A percentile compares a stretch with the other conserved stretches of the same genome.
Conservation (phyloP, 2,797 vertebrate genomes). For the Ceyx erithaca region DNA sequence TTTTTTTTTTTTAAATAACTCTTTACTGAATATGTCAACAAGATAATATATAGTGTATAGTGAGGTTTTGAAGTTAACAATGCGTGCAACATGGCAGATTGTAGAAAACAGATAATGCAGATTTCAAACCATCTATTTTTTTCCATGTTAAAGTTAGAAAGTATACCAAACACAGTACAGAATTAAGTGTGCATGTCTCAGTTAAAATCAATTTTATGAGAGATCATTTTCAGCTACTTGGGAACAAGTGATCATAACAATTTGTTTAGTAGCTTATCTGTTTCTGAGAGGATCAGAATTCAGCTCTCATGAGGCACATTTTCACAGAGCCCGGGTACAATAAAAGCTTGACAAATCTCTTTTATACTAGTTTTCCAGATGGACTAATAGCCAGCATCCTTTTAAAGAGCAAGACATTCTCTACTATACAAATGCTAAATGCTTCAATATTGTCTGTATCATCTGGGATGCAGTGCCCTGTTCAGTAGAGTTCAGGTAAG, state of each 20-base stretch:
- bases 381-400: slow-evolving; percentile 26
- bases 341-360: slow-evolving; percentile 5
- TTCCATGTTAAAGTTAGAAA: slow-evolving; percentile 66
- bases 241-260: slow-evolving; percentile 1
- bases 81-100: slow-evolving; percentile 73
- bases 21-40: slow-evolving; percentile 83
- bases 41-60: slow-evolving; percentile 80
- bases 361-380: slow-evolving; percentile 64
- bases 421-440: slow-evolving; percentile 19
- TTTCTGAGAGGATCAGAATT: slow-evolving; percentile 28
- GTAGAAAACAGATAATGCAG: slow-evolving; percentile 67
- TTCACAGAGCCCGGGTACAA: slow-evolving; percentile 22
- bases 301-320: slow-evolving; percentile 39
- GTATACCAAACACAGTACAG: slow-evolving; percentile 66
- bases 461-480: background rate
- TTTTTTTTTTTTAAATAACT: slow-evolving; percentile 78
- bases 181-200: slow-evolving; percentile 68
- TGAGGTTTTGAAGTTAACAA: slow-evolving; percentile 77
- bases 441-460: slow-evolving; percentile 12
- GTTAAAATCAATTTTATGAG: slow-evolving; percentile 58
- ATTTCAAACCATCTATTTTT: slow-evolving; percentile 69
- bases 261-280: slow-evolving; percentile 14
- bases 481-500: slow-evolving; percentile 24
- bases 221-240: slow-evolving; percentile 29
- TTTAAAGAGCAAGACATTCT: slow-evolving; percentile 8